Percentiles rank a stretch among this genome's conserved stretches.
phyloP scores from a whole-genome alignment of 2,888 invertebrate genomes.

The Creontiades dilutus region DNA sequence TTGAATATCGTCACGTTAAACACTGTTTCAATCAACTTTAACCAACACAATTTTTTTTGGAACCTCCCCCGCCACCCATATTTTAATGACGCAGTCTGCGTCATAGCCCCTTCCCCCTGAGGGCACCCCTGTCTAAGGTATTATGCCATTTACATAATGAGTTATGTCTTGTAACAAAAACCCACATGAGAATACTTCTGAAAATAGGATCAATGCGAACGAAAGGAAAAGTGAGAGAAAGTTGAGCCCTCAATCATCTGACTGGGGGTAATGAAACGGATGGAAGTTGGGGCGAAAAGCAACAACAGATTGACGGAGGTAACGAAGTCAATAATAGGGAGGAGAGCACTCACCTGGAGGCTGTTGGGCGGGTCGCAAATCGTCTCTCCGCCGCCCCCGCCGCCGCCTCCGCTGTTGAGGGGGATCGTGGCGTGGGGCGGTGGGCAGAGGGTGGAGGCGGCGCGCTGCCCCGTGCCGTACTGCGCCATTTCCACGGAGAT shows the following conservation, averaged over 20 bases:
- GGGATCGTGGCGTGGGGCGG: conserved; percentile 72
- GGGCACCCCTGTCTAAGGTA: too few relatives aligned
- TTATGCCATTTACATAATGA: too few relatives aligned
- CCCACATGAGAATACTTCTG: not conserved
- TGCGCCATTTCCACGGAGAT: conserved; percentile 95
- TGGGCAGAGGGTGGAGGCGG: conserved; percentile 75
- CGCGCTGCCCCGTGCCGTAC: conserved; percentile 85
- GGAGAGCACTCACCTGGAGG: conserved; percentile 83
- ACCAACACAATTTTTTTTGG: too few relatives aligned
- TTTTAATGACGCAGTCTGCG: too few relatives aligned
- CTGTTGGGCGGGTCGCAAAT: conserved; percentile 87
- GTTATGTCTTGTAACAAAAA: too few relatives aligned
- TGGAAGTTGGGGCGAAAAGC: not conserved
- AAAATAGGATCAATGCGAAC: not conserved
- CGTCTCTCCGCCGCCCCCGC: conserved; percentile 77
- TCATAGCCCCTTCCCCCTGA: too few relatives aligned
- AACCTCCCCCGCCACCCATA: too few relatives aligned
- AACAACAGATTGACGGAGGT: conserved; percentile 25
- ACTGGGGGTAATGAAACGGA: not conserved
- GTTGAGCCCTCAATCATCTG: not conserved
- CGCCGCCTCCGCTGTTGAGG: conserved; percentile 75
- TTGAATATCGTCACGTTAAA: too few relatives aligned
- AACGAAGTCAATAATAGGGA: conserved; percentile 41
- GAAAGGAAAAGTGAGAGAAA: not conserved
- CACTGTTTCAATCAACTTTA: too few relatives aligned